Base-by-base conservation (phyloP, 2,113 vertebrate genomes). In the Carassius auratus region DNA sequence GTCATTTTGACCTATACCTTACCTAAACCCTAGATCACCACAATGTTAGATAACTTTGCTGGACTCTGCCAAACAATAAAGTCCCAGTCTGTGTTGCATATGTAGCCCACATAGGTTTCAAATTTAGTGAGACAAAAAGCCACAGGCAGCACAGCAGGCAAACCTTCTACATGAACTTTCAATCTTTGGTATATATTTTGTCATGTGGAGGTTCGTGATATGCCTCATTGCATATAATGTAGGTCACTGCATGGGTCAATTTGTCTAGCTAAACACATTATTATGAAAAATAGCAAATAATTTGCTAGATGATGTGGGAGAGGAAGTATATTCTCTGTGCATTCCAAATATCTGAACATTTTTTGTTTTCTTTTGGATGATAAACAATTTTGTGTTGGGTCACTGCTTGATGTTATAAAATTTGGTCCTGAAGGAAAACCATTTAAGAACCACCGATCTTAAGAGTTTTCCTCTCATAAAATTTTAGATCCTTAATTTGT, bases 251-350 rank as follows among this genome's bases (percentile, higher is more conserved):
- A 38, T 17, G 50, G 76, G 76, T 77, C 52, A 77, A 12, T 36
- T 12, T 36, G 76, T n/a, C 69, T 73, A 73, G 10, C 69, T 73
- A 73, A 73, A 73, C 69, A 73, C 69, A 73, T 73, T 21, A 30
- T 30, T 13, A 62, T 21, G 19, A 26, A 14, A 66, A 13, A 17
- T 7, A 9, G 30, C 21, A 36, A 57, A 48, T 38, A n/a, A 71
- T 38, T 55, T 21, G 21, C 64, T 69, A 17, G 9, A 55, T 38
- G 30, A 52, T 5, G 42, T 12, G 48, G 68, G 45, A 73, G 12
- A 55, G 15, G 21, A 61, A n/a, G 13, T 42, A 19, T 59, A 38
- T 14, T 23, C 10, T 13, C 19, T 12, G 5, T 10, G 68, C 21
- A 17, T 83, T 59, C 68, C 21, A 26, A 42, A 36, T 10, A 68